Conservation (phyloP, 1,140 invertebrate species). For the Coptotermes formosanus region DNA sequence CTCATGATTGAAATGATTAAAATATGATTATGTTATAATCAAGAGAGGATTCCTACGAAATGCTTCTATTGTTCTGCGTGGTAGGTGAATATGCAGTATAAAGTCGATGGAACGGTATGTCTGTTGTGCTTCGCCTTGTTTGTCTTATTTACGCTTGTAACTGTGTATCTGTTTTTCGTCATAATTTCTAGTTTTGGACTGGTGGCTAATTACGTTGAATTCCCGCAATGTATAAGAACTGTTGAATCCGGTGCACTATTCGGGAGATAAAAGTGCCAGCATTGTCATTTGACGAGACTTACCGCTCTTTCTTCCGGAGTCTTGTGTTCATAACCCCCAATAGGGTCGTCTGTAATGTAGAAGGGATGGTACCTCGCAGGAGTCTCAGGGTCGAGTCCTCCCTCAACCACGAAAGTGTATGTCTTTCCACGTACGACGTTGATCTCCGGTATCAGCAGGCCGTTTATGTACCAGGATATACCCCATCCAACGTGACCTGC, state of each 20-base stretch:
- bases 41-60: no score
- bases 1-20: no score
- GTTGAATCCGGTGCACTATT: background rate
- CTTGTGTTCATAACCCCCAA: slow-evolving; percentile 87
- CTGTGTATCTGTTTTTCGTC: no score
- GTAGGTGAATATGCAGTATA: no score
- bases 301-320: slow-evolving; percentile 78
- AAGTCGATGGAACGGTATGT: no score
- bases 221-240: background rate
- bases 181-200: no score
- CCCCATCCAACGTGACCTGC: slow-evolving; percentile 89
- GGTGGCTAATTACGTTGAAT: no score
- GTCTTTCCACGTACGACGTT: slow-evolving; percentile 85
- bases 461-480: slow-evolving; percentile 94
- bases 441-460: slow-evolving; percentile 88
- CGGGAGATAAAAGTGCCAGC: background rate
- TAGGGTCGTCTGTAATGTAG: slow-evolving; percentile 90
- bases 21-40: no score
- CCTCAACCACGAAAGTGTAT: slow-evolving; percentile 90
- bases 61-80: no score
- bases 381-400: slow-evolving; percentile 72
- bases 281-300: slow-evolving; percentile 35
- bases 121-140: no score
- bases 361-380: slow-evolving; percentile 90
- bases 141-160: no score